phyloP scores from a whole-genome alignment of 1,140 invertebrate species.

The Charaxes varanes region DNA sequence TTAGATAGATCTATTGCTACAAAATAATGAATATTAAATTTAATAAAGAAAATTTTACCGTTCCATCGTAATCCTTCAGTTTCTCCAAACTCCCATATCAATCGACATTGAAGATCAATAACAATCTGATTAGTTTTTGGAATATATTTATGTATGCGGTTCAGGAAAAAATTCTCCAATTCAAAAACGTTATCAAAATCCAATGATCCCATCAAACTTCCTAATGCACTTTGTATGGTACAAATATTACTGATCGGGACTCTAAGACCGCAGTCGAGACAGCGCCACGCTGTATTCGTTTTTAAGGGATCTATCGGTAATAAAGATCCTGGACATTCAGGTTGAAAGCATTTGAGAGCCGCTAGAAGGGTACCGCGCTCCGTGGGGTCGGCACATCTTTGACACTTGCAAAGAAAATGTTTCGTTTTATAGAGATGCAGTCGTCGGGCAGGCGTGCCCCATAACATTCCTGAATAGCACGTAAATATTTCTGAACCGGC shows the following conservation, averaged over 20 bases:
- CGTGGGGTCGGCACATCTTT: conserved; percentile 81
- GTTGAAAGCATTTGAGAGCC: conserved; percentile 70
- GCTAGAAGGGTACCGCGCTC: conserved; percentile 73
- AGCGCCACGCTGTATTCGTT: conserved; percentile 62
- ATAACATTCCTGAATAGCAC: conserved; percentile 82
- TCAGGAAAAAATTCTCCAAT: conserved; percentile 66
- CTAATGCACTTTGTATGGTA: conserved; percentile 60
- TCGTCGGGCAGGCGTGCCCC: conserved; percentile 80
- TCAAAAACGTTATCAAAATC: conserved; percentile 55
- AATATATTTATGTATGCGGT: conserved; percentile 60
- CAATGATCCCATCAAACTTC: conserved; percentile 59
- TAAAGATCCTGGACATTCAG: conserved; percentile 59
- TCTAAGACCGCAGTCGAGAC: conserved; percentile 62
- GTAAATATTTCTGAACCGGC: conserved; percentile 81
- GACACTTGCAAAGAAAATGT: conserved; percentile 83
- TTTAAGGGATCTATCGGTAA: conserved; percentile 64
- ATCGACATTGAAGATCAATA: conserved; percentile 68
- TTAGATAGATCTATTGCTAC: background rate
- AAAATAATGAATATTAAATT: background rate
- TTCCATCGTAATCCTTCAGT: conserved; percentile 53
- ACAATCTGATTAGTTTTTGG: conserved; percentile 73
- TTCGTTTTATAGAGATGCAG: conserved; percentile 81
- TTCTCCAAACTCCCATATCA: conserved; percentile 58
- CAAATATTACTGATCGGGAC: conserved; percentile 59
- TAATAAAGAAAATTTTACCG: conserved; percentile 33